Base-by-base conservation (phyloP, 1,140 invertebrate species). In the Aphaenogaster floridana region DNA sequence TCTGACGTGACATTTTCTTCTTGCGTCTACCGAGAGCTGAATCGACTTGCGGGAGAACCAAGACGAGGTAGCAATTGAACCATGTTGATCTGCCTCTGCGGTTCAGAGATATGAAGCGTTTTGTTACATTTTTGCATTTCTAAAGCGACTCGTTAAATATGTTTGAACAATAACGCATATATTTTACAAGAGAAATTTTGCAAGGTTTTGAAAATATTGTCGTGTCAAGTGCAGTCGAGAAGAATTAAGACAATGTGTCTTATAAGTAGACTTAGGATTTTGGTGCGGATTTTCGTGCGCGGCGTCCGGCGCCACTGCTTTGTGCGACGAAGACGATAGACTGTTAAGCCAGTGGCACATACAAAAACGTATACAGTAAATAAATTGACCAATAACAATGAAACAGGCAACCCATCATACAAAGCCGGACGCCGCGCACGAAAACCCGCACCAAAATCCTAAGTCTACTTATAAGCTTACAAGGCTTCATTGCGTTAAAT, bases 1-100 rank as follows among this genome's bases (percentile, higher is more conserved):
- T 42, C 64, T 81, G 85, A 69, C 54, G 63, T 64, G 63, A 84
- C 71, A 48, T 76, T 76, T 74, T 84, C 42, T 28, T 36, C n/a
- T 54, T n/a, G 13, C 74, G 36, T 66, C 21, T 61, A n/a, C 36
- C 36, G 50, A 48, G 64, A 68, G 17, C 28, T n/a, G 28, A 61
- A 17, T 59, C 42, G 69, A 84, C 11, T 50, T 50, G 21, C 42
- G 42, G 21, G 28, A 48, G 50, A 13, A 81, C 69, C 28, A 59
- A 45, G 6, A 11, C 54, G n/a, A 45, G 28, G 13, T 74, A 61
- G 21, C 28, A 59, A 83, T 72, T 36, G 80, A 57, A 7, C 42
- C 48, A 13, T 48, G 50, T 61, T 84, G 63, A 81, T 57, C 64
- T 34, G 11, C 34, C n/a, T 50, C 52, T n/a, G 11, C 45, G 21